phyloP scores from a whole-genome alignment of 2,797 vertebrate species.

The Nothura maculosa region DNA sequence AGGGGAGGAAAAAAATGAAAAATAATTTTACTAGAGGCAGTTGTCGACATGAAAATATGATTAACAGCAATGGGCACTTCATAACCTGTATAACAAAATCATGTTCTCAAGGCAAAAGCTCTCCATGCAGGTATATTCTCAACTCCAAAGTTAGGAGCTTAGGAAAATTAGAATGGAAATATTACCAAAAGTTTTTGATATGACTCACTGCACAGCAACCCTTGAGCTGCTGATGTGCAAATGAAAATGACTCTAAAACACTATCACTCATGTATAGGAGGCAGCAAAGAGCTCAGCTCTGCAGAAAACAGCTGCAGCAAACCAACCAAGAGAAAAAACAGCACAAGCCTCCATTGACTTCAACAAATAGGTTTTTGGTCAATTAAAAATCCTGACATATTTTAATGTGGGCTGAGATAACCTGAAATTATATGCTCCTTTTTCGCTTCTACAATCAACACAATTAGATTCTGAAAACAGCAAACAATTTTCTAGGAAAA shows the following conservation, averaged over 20 bases:
- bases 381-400: not conserved
- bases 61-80: not conserved
- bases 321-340: not conserved
- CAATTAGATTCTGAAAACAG: not conserved
- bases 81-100: slow-evolving; percentile 12
- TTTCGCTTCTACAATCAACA: not conserved
- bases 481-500: not conserved
- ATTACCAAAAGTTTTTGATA: not conserved
- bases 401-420: not conserved
- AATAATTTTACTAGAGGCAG: not conserved
- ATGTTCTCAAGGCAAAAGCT: not conserved
- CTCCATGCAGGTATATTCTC: not conserved
- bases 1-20: not conserved
- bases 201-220: not conserved
- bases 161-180: not conserved
- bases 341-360: not conserved
- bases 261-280: not conserved
- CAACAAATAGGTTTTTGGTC: not conserved
- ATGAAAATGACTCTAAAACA: not conserved
- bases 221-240: not conserved
- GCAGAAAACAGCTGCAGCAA: not conserved
- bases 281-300: not conserved
- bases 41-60: not conserved
- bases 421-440: not conserved
- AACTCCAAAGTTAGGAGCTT: not conserved